Conservation (phyloP, 2,888 invertebrate species). For the Brachynemurus nebulosus region DNA sequence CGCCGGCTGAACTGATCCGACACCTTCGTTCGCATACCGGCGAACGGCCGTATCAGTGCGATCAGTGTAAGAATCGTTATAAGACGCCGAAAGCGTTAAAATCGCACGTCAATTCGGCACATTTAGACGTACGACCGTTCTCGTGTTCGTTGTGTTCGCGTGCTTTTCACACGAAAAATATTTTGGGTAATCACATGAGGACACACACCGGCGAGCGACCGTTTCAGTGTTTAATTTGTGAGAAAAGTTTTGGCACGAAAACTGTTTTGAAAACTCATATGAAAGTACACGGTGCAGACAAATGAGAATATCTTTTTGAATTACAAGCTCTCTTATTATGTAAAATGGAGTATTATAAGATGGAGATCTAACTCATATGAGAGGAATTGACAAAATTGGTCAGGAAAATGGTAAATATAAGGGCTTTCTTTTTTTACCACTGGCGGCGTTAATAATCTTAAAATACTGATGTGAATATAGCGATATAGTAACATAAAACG, state of each 20-base stretch:
- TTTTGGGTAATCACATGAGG: neutral
- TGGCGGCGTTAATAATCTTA: too few species aligned
- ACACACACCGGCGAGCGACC: neutral
- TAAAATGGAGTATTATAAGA: too few species aligned
- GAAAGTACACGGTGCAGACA: neutral
- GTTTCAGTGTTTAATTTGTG: neutral
- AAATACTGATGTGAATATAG: too few species aligned
- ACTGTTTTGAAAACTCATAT: neutral
- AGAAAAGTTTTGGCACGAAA: neutral
- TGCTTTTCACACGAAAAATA: neutral
- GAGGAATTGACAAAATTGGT: too few species aligned
- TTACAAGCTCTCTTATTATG: too few species aligned
- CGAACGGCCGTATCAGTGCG: neutral
- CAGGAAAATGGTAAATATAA: too few species aligned
- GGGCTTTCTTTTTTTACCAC: too few species aligned
- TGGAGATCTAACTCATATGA: too few species aligned
- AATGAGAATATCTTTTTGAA: neutral
- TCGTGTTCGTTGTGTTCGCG: neutral
- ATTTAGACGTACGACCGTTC: neutral
- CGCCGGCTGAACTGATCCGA: neutral
- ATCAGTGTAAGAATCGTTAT: neutral
- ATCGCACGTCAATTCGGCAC: neutral
- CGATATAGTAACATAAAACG: too few species aligned
- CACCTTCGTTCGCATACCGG: neutral
- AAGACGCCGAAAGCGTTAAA: neutral